Conservation (phyloP, 1,140 invertebrate genomes). For the Sipha flava region DNA sequence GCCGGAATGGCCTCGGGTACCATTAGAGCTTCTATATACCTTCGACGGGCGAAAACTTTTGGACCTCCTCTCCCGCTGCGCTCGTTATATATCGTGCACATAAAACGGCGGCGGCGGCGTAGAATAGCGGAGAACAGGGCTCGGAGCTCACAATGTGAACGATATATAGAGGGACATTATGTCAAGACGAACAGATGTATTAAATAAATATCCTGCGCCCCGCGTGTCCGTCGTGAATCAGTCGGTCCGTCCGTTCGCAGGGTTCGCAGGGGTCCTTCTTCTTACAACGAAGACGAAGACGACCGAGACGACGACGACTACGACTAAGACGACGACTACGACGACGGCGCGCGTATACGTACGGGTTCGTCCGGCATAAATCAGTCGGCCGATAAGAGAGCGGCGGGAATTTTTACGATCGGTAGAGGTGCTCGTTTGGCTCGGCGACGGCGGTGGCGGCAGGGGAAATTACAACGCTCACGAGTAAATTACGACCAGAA, state of each 20-base stretch:
- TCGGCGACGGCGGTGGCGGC: background rate
- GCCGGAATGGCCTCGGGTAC: constrained; percentile 30
- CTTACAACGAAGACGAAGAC: background rate
- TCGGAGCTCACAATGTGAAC: constrained; percentile 21
- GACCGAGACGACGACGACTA: background rate
- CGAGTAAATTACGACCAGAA: constrained; percentile 4
- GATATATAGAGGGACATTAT: constrained; percentile 36
- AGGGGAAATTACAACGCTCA: background rate
- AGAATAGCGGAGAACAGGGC: too few species aligned
- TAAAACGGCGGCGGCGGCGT: background rate
- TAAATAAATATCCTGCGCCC: constrained; percentile 34
- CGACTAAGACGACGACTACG: background rate
- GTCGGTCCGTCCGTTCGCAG: background rate
- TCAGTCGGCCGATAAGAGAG: constrained; percentile 3
- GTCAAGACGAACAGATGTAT: constrained; percentile 35
- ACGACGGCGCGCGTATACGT: background rate
- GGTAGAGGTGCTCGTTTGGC: background rate
- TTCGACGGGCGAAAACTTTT: constrained; percentile 30
- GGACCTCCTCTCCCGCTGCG: background rate
- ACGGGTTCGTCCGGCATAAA: background rate
- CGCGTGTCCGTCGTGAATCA: background rate
- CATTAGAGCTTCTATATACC: constrained; percentile 31
- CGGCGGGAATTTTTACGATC: constrained; percentile 17
- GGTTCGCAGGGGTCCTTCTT: background rate
- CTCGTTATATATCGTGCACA: background rate